Evolutionary conservation across 2,888 invertebrate genomes (phyloP), one percentile per base, ranked within the genome.

Genomic region (Mythimna ferrago): DNA sequence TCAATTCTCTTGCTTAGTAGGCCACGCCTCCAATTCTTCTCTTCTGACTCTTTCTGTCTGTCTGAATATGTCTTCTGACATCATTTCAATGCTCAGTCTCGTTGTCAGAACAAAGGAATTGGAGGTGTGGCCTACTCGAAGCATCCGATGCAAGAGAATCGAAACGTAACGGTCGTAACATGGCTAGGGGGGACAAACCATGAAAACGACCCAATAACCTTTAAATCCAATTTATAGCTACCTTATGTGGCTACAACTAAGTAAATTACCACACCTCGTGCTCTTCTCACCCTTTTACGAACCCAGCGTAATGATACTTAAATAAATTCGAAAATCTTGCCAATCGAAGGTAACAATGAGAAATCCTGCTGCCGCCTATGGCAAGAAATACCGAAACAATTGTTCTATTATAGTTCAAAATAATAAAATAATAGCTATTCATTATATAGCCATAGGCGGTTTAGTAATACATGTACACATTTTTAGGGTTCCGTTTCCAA

Each of bases 361-460:
- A 69, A 48, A 54, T 63, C 53, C 38, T 63, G 11, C 10, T 56
- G 75, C 35, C 26, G 81, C 81, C 70, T 14, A 2, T 41, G 81
- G 81, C 84, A 16, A 26, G 10, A 71, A 71, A 84, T 84, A 60
- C 58, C 70, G 63, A 54, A 57, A 69, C 84, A 61, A 81, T 76
- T 71, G 81, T 71, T 76, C 63, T 68, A 68, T 76, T 71, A 81
- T 75, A 69, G 60, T 67, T 71, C 76, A 61, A 66, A 60, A 71
- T 72, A 65, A 44, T 74, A 54, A 66, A 74, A 83, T 83, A 77
- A 86, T 58, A 71, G 61, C 38, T 64, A 66, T 76, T 71, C 56
- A 80, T 61, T 69, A 21, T 73, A 11, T 4, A 62, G 51, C 82
- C 62, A n/a, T 11, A 1, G 79, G 85, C 63, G 51, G 1, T 74